phyloP scores from a whole-genome alignment of 2,113 vertebrate genomes.

The Gavialis gangeticus region DNA sequence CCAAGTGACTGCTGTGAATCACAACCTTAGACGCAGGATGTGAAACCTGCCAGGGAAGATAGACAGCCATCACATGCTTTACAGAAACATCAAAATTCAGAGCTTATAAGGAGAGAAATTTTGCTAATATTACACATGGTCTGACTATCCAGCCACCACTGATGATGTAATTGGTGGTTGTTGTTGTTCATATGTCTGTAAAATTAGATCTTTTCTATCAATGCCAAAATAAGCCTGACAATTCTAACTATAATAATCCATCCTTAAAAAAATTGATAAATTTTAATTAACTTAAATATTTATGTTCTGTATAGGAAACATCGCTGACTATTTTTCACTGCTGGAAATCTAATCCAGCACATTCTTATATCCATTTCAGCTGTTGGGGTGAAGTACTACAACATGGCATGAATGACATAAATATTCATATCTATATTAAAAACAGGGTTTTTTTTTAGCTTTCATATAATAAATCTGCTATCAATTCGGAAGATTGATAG shows the following conservation, averaged over 20 bases:
- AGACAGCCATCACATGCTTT: not conserved
- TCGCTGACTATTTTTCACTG: not conserved
- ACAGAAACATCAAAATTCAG: not conserved
- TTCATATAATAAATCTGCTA: conserved; percentile 36
- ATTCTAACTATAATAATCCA: not conserved
- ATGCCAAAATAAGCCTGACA: not conserved
- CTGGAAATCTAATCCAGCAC: not conserved
- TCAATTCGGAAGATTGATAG: not conserved
- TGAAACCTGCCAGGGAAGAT: not conserved
- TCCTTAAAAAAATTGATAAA: not conserved
- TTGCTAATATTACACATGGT: not conserved
- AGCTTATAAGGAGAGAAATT: not conserved
- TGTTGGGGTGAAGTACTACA: not conserved
- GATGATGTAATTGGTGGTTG: not conserved
- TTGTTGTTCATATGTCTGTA: not conserved
- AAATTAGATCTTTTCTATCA: not conserved
- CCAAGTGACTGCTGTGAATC: not conserved
- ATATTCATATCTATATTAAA: not conserved
- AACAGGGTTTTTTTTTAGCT: not conserved
- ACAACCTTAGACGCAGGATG: not conserved
- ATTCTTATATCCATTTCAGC: not conserved
- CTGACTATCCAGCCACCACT: too few relatives aligned
- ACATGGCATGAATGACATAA: conserved; percentile 6
- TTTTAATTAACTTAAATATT: accelerated
- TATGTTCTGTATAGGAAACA: not conserved